These are phyloP conservation scores for Atta cephalotes DNA, from an alignment of 1,140 invertebrate genomes.

Conservation along the genomic window DNA sequence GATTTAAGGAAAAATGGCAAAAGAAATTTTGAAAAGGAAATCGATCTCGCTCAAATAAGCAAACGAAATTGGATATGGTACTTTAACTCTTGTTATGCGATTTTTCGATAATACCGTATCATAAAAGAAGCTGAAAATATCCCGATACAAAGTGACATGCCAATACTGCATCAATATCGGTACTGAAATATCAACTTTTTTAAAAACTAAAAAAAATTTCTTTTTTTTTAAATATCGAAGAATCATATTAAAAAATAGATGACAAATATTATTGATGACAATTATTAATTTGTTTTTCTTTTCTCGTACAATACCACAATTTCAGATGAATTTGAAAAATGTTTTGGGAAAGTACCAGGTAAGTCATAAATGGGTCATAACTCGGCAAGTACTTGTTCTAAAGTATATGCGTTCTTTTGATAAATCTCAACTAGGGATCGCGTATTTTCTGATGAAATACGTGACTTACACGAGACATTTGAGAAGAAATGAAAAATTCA, in stretches of 20 bases:
- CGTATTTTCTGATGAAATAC: background rate
- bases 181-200: background rate
- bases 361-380: background rate
- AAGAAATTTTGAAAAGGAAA: background rate
- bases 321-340: background rate
- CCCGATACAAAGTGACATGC: background rate
- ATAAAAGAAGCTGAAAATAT: background rate
- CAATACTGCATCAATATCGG: background rate
- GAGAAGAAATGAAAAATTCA: constrained; percentile 29
- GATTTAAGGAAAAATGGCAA: background rate
- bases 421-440: background rate
- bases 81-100: background rate
- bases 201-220: background rate
- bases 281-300: background rate
- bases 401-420: background rate
- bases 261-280: background rate
- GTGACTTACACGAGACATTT: background rate
- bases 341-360: too few species aligned
- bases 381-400: constrained; percentile 6
- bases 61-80: background rate
- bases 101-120: background rate
- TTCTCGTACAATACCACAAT: background rate
- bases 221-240: background rate
- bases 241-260: background rate
- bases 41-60: background rate